phyloP scores from a whole-genome alignment of 2,888 invertebrate genomes.

The Halictus quadricinctus region DNA sequence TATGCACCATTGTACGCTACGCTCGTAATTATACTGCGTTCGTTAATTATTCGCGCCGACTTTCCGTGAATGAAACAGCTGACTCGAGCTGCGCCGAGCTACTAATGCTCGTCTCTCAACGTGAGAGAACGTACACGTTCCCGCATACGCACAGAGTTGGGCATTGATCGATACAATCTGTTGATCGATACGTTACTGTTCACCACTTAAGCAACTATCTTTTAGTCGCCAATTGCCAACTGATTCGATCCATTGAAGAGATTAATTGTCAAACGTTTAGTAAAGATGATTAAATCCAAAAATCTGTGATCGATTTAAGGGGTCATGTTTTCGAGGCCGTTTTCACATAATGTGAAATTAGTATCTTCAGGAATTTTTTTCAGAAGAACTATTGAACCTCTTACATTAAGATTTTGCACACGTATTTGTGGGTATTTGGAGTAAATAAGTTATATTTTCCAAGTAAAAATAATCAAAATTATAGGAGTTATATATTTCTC shows the following conservation, averaged over 20 bases:
- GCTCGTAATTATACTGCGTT: constrained; percentile 46
- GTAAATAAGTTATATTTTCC: too few relatives aligned
- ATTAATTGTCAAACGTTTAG: not conserved
- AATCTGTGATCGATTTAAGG: too few relatives aligned
- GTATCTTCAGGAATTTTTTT: not conserved
- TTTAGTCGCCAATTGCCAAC: not conserved
- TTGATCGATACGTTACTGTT: not conserved
- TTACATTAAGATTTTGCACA: not conserved
- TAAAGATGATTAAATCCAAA: not conserved
- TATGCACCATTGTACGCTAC: constrained; percentile 71
- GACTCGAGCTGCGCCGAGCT: constrained; percentile 19
- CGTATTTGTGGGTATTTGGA: not conserved
- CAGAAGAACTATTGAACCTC: not conserved
- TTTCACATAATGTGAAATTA: not conserved
- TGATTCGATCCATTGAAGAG: not conserved
- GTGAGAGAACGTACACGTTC: not conserved
- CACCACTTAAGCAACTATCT: not conserved
- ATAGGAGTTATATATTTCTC: too few relatives aligned
- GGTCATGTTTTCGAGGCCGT: not conserved
- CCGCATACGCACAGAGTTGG: not conserved
- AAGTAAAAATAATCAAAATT: not conserved
- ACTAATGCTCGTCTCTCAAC: not conserved
- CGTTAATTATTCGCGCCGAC: constrained; percentile 33
- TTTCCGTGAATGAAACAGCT: constrained; percentile 34
- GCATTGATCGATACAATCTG: not conserved